Percentiles rank a stretch among this genome's conserved stretches.
Conservation (phyloP, 2,888 invertebrate genomes). For the Troides oblongomaculatus region DNA sequence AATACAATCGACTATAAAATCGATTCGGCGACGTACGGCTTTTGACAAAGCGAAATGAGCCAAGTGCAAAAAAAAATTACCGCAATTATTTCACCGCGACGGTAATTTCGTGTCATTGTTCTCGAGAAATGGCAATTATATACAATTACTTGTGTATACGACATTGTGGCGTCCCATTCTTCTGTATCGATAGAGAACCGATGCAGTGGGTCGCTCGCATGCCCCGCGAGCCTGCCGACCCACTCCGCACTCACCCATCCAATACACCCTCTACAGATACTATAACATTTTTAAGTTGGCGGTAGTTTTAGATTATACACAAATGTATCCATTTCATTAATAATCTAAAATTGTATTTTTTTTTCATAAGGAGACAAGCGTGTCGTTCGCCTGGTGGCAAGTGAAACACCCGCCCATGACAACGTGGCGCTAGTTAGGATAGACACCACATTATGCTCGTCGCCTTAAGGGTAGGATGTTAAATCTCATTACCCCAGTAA, state of each 20-base stretch:
- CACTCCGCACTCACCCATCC: slow-evolving; percentile 39
- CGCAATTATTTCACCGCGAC: slow-evolving; percentile 74
- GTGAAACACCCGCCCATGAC: too few relatives aligned
- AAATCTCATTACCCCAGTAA: too few relatives aligned
- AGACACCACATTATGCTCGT: too few relatives aligned
- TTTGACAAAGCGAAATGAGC: slow-evolving; percentile 61
- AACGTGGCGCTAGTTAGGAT: too few relatives aligned
- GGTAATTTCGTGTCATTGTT: slow-evolving; percentile 78
- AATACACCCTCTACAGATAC: not conserved
- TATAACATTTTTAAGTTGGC: not conserved
- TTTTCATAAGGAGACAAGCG: too few relatives aligned
- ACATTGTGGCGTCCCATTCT: slow-evolving; percentile 70
- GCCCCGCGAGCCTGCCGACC: slow-evolving; percentile 49
- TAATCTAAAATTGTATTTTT: too few relatives aligned
- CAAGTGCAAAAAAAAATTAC: slow-evolving; percentile 63
- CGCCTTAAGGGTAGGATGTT: too few relatives aligned
- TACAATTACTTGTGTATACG: slow-evolving; percentile 78
- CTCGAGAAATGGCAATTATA: slow-evolving; percentile 78
- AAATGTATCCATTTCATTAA: too few relatives aligned
- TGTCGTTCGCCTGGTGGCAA: too few relatives aligned
- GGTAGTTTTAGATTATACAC: too few relatives aligned
- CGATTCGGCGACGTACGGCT: slow-evolving; percentile 54
- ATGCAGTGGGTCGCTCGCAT: slow-evolving; percentile 61
- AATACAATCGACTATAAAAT: slow-evolving; percentile 48
- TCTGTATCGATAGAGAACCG: slow-evolving; percentile 69